Percentiles rank a stretch among this genome's conserved stretches.
Conservation (phyloP, 2,888 invertebrate genomes). For the Deroplatys truncata region DNA sequence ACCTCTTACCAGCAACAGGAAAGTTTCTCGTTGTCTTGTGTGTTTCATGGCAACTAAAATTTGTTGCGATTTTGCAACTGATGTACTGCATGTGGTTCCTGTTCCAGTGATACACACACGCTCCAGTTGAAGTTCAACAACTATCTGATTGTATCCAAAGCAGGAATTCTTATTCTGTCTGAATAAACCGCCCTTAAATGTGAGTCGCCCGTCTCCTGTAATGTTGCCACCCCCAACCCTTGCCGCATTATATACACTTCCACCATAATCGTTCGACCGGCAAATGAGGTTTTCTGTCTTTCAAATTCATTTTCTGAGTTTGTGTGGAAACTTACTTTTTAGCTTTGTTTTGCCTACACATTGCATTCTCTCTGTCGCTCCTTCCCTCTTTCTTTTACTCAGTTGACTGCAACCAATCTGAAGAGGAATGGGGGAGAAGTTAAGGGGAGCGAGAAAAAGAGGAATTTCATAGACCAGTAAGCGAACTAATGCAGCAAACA, state of each 20-base stretch:
- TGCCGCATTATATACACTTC: neutral
- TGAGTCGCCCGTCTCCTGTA: too few species aligned
- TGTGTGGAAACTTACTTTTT: conserved; percentile 16
- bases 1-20: too few species aligned
- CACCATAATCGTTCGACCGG: conserved; percentile 29
- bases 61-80: too few species aligned
- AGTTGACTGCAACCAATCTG: neutral
- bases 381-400: neutral
- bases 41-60: too few species aligned
- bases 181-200: neutral
- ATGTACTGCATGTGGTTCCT: too few species aligned
- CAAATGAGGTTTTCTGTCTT: conserved; percentile 32
- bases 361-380: neutral
- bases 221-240: neutral
- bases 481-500: conserved; percentile 22
- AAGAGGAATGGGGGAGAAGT: neutral
- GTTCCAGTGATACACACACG: too few species aligned
- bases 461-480: conserved; percentile 16
- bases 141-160: neutral
- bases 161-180: neutral
- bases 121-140: too few species aligned
- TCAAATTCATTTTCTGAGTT: conserved; percentile 32
- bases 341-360: conserved; percentile 9
- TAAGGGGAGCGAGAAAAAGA: neutral
- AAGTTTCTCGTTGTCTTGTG: too few species aligned